Base-by-base conservation (phyloP, 2,797 vertebrate genomes). In the Microchirus variegatus region DNA sequence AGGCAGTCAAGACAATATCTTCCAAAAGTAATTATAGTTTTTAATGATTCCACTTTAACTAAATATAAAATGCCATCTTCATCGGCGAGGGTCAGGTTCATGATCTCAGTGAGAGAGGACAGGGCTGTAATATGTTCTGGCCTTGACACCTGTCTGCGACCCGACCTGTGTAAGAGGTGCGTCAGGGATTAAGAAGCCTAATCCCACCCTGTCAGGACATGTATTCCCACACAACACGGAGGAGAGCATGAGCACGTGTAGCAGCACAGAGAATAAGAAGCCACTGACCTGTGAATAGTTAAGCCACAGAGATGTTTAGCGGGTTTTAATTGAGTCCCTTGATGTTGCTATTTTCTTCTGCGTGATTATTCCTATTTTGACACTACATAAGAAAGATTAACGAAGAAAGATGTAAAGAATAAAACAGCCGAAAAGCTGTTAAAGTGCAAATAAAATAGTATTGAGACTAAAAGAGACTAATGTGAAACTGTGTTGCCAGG, bases 101-200 rank as follows among this genome's bases (percentile, higher is more conserved):
- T 51, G 10, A 22, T 45, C 41, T 56, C 36, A 1, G n/a, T 46
- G 31, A 44, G 26, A 11, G 19, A 53, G 18, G 10, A 0, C 52
- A 37, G 19, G 19, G 19, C 10, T 2, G 10, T 0, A 9, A 5
- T 3, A 9, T 53, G 42, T 16, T 2, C 40, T 15, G n/a, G 3
- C 53, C 37, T 19, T 59, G 56, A 67, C 64, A 40, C 12, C 44
- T 18, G 50, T 43, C 67, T 63, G 50, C 58, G 70, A 77, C 69
- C 79, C n/a, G 9, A 3, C 14, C 18, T 26, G 35, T 9, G 22
- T 22, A 22, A 22, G 22, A 22, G 22, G 22, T 85, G 77, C 78
- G 55, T 93, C 86, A 90, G 68, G 82, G 90, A 92, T 92, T 87
- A 89, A 67, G 62, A 12, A 3, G 44, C 56, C 10, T 91, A 90